Evolutionary conservation across 2,113 vertebrate species (phyloP), one percentile per base, ranked within the genome.

Genomic region (Chunga burmeisteri): DNA sequence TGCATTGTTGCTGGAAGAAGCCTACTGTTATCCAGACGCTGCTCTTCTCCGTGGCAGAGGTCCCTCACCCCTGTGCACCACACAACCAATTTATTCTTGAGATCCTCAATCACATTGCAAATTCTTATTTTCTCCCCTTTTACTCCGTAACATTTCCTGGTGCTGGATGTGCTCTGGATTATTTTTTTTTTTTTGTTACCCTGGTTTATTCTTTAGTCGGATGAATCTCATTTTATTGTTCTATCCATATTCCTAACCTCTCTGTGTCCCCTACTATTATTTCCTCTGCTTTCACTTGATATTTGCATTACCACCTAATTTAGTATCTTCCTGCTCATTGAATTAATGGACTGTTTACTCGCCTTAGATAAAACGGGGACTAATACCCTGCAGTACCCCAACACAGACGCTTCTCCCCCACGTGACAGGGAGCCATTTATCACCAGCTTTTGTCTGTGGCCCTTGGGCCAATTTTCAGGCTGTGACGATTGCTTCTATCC

Each of bases 291-390:
- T 81, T 89, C 92, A 73, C 47, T 88, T 58, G 86, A 40, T 93
- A 96, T 97, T 84, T 97, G 63, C 86, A 77, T 96, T 89, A 85
- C 72, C 93, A 94, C 95, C 92, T 94, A 96, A 95, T 94, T 94
- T 94, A 94, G 55, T 85, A 38, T 94, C 91, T 89, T 96, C 81
- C 27, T 88, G 42, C 94, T 81, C 81, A 5, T 42, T 94, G 93
- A 93, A 90, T 97, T 94, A 96, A 95, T 96, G 79, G 77, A 85
- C 94, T 95, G 67, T 95, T 97, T 95, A 78, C 86, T 92, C 10
- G 46, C 65, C 42, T 55, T 8, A 74, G 96, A 97, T 96, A 96
- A 96, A 96, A 84, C 7, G 21, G 93, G 94, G 91, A 16, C 84
- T 55, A 83, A 96, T 63, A 90, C 94, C 89, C 91, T 81, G 91